Evolutionary conservation across 2,797 vertebrate genomes (phyloP).

Genomic region (Naso thynnoides): DNA sequence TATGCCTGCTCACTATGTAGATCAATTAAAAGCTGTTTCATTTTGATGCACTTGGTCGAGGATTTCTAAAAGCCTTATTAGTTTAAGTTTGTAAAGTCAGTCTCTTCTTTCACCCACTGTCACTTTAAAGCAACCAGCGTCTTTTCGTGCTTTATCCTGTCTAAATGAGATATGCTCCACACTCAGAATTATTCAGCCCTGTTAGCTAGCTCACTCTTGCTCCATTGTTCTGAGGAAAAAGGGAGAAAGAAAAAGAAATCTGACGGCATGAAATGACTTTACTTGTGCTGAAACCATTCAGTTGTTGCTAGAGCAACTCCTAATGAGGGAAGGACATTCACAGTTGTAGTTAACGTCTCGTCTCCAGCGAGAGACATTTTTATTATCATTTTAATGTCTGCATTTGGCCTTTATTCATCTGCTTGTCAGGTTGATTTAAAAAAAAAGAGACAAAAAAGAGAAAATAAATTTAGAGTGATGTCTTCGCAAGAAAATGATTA

Average conservation of each 20-base stretch:
- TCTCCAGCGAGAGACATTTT: neutral
- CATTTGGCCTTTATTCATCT: neutral
- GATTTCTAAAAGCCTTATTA: slow-evolving; percentile 48
- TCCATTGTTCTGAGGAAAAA: slow-evolving; percentile 18
- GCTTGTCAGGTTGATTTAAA: neutral
- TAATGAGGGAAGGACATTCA: slow-evolving; percentile 7
- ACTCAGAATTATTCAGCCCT: slow-evolving; percentile 31
- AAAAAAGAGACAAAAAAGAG: neutral
- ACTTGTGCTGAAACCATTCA: slow-evolving; percentile 35
- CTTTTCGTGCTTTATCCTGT: slow-evolving; percentile 5
- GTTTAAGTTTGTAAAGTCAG: slow-evolving; percentile 31
- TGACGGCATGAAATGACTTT: slow-evolving; percentile 11
- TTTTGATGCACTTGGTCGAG: neutral
- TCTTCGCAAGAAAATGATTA: neutral
- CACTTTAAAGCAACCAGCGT: slow-evolving; percentile 6
- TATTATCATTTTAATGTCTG: neutral
- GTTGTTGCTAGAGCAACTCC: slow-evolving; percentile 42
- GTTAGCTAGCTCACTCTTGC: neutral
- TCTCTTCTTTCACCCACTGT: neutral
- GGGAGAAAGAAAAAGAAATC: neutral
- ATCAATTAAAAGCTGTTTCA: slow-evolving; percentile 54
- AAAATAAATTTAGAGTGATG: neutral
- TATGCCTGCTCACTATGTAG: slow-evolving; percentile 19
- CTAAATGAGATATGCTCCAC: slow-evolving; percentile 46
- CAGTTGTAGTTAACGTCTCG: neutral